phyloP scores from a whole-genome alignment of 2,113 vertebrate genomes.

The Ochotona princeps region DNA sequence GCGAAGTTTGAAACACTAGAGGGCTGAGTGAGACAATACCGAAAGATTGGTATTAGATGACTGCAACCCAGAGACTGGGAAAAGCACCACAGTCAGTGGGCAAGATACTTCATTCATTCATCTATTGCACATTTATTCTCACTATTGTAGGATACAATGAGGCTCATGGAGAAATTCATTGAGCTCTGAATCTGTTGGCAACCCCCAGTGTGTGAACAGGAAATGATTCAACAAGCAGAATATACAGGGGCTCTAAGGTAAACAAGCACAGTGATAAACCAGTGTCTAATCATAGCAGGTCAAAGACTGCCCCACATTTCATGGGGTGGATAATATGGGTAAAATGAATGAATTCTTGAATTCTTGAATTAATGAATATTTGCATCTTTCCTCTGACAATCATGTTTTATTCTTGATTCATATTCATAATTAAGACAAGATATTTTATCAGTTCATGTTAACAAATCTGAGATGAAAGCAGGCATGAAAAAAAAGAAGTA shows the following conservation, averaged over 20 bases:
- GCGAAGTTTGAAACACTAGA: neutral
- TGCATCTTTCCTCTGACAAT: neutral
- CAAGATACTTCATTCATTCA: neutral
- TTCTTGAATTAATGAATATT: neutral
- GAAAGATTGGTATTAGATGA: neutral
- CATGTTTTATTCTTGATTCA: constrained; percentile 28
- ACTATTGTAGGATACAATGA: neutral
- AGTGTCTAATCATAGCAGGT: neutral
- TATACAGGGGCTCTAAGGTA: neutral
- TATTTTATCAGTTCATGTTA: constrained; percentile 23
- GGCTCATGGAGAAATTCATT: neutral
- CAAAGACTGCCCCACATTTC: neutral
- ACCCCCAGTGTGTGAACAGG: neutral
- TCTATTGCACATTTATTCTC: constrained; percentile 12
- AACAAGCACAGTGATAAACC: neutral
- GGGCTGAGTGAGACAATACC: neutral
- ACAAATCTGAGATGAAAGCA: neutral
- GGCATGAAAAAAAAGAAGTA: no score
- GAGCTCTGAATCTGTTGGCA: neutral
- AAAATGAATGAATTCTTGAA: constrained; percentile 43
- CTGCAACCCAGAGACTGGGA: neutral
- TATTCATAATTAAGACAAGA: neutral
- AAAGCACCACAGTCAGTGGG: neutral
- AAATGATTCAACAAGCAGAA: neutral
- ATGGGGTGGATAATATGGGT: neutral